Base-by-base conservation (phyloP, 2,888 invertebrate species). In the Uropetala carovei region DNA sequence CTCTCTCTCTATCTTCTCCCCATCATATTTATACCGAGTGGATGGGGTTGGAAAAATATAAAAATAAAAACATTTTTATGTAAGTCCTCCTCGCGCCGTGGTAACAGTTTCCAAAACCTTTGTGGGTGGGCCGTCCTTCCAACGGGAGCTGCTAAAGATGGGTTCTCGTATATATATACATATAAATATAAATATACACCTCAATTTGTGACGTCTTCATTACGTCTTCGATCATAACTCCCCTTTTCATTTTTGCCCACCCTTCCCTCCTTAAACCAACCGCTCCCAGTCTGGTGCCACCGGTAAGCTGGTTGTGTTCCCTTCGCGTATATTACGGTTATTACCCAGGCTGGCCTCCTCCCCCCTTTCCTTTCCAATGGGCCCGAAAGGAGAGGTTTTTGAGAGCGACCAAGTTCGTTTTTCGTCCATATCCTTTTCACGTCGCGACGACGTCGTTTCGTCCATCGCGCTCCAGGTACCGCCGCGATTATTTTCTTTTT, bases 181-280 rank as follows among this genome's bases (percentile, higher is more conserved):
- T 56, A 56, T 43, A 83, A 43, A n/a, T 27, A 27, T 30, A 83
- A 83, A 43, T 57, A 64, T 89, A 89, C 89, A 56, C 27, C 89
- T 89, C 89, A 89, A 89, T 89, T 89, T 89, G 89, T 89, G 89
- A 89, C 89, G 64, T 89, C 89, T 89, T 89, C 89, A 89, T 64
- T 89, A 43, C 68, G 30, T 11, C 43, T 18, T 58, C 22, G 11
- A 64, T 43, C 60, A 89, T 89, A 68, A n/a, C 30, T 86, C 18
- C 89, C 13, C 16, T 11, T n/a, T 43, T 68, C 64, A 16, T 30
- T 59, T 59, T 86, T 86, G n/a, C 18, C 68, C 14, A 7, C 14
- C n/a, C 68, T n/a, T n/a, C 22, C 18, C 22, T 75, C 75, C 75
- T 13, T 64, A 64, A 13, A 16, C 64, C 14, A 75, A 75, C 75